Evolutionary conservation across 1,140 invertebrate species (phyloP), one percentile per base, ranked within the genome.

Genomic region (Magallana ariakensis): DNA sequence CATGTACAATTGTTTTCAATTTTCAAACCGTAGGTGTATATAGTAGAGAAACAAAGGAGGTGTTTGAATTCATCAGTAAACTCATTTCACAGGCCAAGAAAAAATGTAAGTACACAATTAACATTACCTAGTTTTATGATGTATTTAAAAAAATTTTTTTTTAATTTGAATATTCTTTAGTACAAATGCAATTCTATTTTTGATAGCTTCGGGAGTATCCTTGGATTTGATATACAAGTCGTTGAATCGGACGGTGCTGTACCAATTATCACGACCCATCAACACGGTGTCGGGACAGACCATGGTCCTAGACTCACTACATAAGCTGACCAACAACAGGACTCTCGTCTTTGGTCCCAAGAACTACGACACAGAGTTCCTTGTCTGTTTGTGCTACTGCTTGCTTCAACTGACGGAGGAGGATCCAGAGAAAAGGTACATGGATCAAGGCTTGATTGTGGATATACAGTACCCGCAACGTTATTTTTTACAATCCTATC

Each of bases 1-100:
- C 33, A 46, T 46, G 33, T 46, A 46, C 33, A 3, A 4, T 46
- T 46, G 2, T 46, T 46, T 46, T 46, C 33, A 46, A 4, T 46
- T 46, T 46, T 46, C 33, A 46, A 46, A 22, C 22, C 26, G 16
- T 33, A 46, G 55, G 11, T 15, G 56, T 60, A 22, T 84, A 13
- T 75, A 93, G 91, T 85, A 97, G 97, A 94, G 97, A 99, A 94
- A 97, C 98, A 0, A 98, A 99, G 93, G 98, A 99, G 94, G 97
- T 99, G 0, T 98, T 99, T 93, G 98, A 99, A 93, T 99, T 99
- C 94, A 97, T 99, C 82, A 97, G 98, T 8, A 98, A 98, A 94
- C 94, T 99, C 60, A 97, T 99, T 85, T 96, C 96, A 0, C 94
- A 95, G 90, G 89, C 92, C 84, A 93, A 94, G 89, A 91, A 93